phyloP scores from a whole-genome alignment of 2,797 vertebrate genomes.

The Poecilia wingei region DNA sequence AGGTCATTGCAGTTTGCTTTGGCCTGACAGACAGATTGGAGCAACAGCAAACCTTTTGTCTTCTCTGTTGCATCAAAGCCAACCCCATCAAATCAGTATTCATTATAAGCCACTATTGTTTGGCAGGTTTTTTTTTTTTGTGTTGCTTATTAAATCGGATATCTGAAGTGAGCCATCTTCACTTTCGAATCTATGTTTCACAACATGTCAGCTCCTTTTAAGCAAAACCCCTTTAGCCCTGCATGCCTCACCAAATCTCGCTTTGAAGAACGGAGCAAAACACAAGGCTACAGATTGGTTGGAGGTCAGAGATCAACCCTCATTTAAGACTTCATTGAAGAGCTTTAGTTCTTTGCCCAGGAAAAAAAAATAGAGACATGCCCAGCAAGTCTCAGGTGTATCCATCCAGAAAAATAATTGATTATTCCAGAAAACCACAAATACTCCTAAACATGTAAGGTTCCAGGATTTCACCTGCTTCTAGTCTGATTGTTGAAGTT shows the following conservation, averaged over 20 bases:
- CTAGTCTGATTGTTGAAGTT: constrained; percentile 6
- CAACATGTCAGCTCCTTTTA: constrained; percentile 25
- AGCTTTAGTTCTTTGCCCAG: constrained; percentile 40
- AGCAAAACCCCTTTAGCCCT: constrained; percentile 13
- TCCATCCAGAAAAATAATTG: constrained; percentile 58
- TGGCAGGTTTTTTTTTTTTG: constrained; percentile 4
- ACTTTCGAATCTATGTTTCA: constrained; percentile 26
- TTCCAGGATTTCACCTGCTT: constrained; percentile 40
- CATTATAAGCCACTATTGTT: not conserved
- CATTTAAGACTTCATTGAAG: constrained; percentile 62
- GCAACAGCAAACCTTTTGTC: constrained; percentile 51
- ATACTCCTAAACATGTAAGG: constrained; percentile 36
- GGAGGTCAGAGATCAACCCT: constrained; percentile 55
- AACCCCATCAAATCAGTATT: not conserved
- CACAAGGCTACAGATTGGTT: constrained; percentile 33
- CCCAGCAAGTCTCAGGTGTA: constrained; percentile 29
- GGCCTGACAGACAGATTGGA: not conserved
- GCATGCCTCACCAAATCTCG: constrained; percentile 32
- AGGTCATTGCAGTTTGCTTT: not conserved
- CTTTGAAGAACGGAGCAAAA: constrained; percentile 23
- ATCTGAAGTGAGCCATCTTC: constrained; percentile 12
- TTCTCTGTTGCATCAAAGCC: constrained; percentile 27
- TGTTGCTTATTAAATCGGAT: not conserved
- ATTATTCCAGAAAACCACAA: constrained; percentile 48
- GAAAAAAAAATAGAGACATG: constrained; percentile 35